phyloP scores from a whole-genome alignment of 2,888 invertebrate species.

The Schizaphis graminum region DNA sequence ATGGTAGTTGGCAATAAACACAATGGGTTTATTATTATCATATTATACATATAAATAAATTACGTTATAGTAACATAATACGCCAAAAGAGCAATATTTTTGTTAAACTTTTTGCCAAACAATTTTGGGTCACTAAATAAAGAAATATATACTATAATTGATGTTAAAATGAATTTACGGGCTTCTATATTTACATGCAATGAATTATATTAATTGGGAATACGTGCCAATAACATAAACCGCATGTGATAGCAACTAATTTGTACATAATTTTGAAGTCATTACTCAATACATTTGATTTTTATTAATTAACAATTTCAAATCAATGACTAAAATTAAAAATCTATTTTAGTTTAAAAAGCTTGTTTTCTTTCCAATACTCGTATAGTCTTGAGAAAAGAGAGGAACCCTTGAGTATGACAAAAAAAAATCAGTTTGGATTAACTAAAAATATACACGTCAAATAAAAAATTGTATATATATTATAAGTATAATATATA shows the following conservation, averaged over 20 bases:
- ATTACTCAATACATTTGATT: slow-evolving; percentile 3
- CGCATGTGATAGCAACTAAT: slow-evolving; percentile 29
- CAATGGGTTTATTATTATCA: slow-evolving; percentile 5
- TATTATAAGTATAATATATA: slow-evolving; percentile 19
- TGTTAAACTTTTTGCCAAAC: slow-evolving; percentile 13
- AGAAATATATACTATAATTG: neutral
- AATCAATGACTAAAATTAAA: slow-evolving; percentile 6
- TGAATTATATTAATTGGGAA: neutral
- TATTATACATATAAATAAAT: slow-evolving; percentile 5
- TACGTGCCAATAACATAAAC: slow-evolving; percentile 5
- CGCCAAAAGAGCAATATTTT: neutral
- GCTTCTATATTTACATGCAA: neutral
- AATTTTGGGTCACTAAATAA: neutral
- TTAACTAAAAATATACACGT: slow-evolving; percentile 21
- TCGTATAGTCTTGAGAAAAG: slow-evolving; percentile 51
- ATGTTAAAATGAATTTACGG: neutral
- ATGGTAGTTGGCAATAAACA: neutral
- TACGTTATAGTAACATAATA: neutral
- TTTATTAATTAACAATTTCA: slow-evolving; percentile 11
- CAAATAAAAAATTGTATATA: slow-evolving; percentile 16
- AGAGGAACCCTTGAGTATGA: slow-evolving; percentile 45
- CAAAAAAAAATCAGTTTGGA: slow-evolving; percentile 28
- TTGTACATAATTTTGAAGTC: slow-evolving; percentile 11
- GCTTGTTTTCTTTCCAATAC: slow-evolving; percentile 48
- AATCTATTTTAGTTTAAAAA: slow-evolving; percentile 8